A percentile compares a stretch with the other conserved stretches of the same genome.
These are phyloP conservation scores for Pristionchus exspectatus DNA, from an alignment of 2,888 invertebrate species.

Conservation along the genomic window DNA sequence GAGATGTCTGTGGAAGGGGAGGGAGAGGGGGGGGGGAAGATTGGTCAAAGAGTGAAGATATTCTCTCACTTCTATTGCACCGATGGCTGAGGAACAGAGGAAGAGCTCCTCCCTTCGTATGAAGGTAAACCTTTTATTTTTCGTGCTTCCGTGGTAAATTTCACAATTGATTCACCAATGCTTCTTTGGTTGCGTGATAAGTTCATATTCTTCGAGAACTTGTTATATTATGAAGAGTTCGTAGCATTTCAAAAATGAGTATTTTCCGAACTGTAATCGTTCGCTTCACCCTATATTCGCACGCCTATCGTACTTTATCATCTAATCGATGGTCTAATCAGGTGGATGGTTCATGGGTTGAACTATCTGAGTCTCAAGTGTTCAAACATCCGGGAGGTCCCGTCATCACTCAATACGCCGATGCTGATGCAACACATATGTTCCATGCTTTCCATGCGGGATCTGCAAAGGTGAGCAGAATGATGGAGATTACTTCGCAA, in stretches of 20 bases:
- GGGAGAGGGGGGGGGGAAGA: slow-evolving; percentile 11
- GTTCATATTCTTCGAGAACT: neutral
- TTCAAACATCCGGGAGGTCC: slow-evolving; percentile 75
- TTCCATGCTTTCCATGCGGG: slow-evolving; percentile 78
- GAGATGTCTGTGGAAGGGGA: no score
- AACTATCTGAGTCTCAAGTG: slow-evolving; percentile 71
- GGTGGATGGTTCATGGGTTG: slow-evolving; percentile 76
- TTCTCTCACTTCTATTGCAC: neutral
- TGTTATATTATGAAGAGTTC: neutral
- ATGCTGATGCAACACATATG: slow-evolving; percentile 76
- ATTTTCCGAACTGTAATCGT: neutral
- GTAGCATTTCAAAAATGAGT: neutral
- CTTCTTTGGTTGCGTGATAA: neutral
- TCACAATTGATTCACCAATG: neutral
- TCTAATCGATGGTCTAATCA: slow-evolving; percentile 35
- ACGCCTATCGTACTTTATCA: neutral
- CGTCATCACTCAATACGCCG: slow-evolving; percentile 75
- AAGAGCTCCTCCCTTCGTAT: slow-evolving; percentile 20
- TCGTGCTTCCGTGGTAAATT: neutral
- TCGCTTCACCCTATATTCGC: neutral
- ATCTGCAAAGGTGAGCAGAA: slow-evolving; percentile 56
- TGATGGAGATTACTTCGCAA: no score
- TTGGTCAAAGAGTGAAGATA: neutral
- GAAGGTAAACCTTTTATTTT: neutral
- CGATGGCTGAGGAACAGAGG: slow-evolving; percentile 27